phyloP scores from a whole-genome alignment of 2,888 invertebrate species.

The Tortricodes alternella region DNA sequence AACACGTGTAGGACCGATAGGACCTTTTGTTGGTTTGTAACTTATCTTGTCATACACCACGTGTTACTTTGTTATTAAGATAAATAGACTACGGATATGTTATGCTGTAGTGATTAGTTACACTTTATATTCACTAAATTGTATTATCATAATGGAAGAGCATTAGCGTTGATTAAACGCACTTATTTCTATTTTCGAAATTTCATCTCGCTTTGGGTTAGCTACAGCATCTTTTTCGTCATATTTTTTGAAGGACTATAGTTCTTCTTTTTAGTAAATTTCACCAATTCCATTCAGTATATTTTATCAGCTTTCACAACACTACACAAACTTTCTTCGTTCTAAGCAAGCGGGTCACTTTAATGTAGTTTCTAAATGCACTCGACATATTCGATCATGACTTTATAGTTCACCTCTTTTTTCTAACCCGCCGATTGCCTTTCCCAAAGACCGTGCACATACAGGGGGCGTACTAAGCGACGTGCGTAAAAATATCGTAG shows the following conservation, averaged over 20 bases:
- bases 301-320: too few relatives aligned
- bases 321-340: too few relatives aligned
- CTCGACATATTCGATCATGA: too few relatives aligned
- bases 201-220: too few relatives aligned
- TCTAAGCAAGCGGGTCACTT: too few relatives aligned
- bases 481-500: conserved; percentile 61
- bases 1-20: background rate
- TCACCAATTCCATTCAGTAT: too few relatives aligned
- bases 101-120: conserved; percentile 2
- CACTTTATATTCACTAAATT: conserved; percentile 11
- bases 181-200: too few relatives aligned
- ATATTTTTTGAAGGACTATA: too few relatives aligned
- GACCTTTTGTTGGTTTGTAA: background rate
- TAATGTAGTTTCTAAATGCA: too few relatives aligned
- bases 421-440: conserved; percentile 11
- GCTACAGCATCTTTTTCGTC: too few relatives aligned
- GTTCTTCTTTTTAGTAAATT: too few relatives aligned
- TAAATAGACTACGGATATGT: conserved; percentile 9
- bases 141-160: conserved; percentile 2
- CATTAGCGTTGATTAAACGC: conserved; percentile 16
- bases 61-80: conserved; percentile 20
- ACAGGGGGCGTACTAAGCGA: conserved; percentile 54
- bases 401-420: too few relatives aligned
- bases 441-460: conserved; percentile 29
- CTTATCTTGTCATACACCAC: conserved; percentile 2